A percentile compares a stretch with the other conserved stretches of the same genome.
Evolutionary conservation across 1,140 invertebrate genomes (phyloP).

Genomic region (Listronotus bonariensis): DNA sequence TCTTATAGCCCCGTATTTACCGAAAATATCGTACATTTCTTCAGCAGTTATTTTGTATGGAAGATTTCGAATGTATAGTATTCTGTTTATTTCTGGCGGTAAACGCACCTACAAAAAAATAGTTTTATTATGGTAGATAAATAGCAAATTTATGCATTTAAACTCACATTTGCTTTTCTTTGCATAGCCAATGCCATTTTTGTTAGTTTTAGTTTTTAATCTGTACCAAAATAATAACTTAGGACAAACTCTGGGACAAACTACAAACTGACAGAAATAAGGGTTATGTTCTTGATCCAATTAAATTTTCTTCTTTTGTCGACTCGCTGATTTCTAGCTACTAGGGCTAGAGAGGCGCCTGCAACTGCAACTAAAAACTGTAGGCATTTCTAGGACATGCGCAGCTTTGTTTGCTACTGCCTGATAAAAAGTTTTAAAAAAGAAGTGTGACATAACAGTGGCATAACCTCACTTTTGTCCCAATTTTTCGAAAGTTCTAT

Average conservation of each 20-base stretch:
- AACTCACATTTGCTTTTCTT: slow-evolving; percentile 64
- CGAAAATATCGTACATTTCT: slow-evolving; percentile 99
- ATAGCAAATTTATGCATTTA: slow-evolving; percentile 13
- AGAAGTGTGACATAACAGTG: slow-evolving; percentile 39
- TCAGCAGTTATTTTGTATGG: slow-evolving; percentile 99
- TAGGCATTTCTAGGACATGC: too few relatives aligned
- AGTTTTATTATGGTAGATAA: not conserved
- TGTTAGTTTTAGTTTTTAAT: slow-evolving; percentile 8
- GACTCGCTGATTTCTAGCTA: too few relatives aligned
- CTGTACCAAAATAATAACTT: too few relatives aligned
- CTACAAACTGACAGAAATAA: too few relatives aligned
- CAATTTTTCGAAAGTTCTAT: slow-evolving; percentile 1
- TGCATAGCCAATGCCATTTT: slow-evolving; percentile 67
- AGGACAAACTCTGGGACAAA: too few relatives aligned
- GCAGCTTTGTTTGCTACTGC: not conserved
- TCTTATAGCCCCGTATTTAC: slow-evolving; percentile 98
- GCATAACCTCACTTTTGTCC: slow-evolving; percentile 33
- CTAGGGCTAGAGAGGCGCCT: too few relatives aligned
- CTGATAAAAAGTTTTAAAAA: not conserved
- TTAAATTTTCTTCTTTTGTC: too few relatives aligned
- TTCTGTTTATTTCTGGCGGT: slow-evolving; percentile 97
- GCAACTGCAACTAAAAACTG: too few relatives aligned
- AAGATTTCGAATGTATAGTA: slow-evolving; percentile 95
- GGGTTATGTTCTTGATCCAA: too few relatives aligned
- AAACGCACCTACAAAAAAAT: slow-evolving; percentile 79